Evolutionary conservation across 2,113 vertebrate species (phyloP).

Genomic region (Pomatostomus ruficeps): DNA sequence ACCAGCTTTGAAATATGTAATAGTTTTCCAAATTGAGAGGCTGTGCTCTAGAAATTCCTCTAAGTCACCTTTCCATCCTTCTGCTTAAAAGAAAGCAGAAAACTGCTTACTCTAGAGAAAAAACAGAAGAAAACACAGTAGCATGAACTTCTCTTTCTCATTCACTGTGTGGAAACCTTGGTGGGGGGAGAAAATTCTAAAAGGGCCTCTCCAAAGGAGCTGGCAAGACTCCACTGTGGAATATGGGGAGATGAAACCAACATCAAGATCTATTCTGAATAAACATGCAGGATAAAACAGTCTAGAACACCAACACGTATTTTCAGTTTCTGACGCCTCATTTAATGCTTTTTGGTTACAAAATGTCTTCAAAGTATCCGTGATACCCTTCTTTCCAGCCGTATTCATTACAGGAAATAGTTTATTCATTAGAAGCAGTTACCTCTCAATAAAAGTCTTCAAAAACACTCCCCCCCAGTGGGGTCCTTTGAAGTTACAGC

Average conservation of each 20-base stretch:
- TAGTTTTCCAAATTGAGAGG: neutral
- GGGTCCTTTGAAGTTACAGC: neutral
- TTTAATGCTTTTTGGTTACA: neutral
- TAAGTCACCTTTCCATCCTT: neutral
- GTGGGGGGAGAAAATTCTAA: neutral
- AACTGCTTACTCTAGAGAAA: neutral
- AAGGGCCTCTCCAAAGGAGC: neutral
- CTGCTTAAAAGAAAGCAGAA: neutral
- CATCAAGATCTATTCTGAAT: neutral
- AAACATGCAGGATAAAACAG: neutral
- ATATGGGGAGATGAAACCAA: neutral
- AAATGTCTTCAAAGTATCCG: neutral
- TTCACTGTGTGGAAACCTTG: neutral
- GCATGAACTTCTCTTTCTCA: neutral
- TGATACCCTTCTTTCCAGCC: neutral
- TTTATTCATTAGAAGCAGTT: neutral
- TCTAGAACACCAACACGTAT: rapidly evolving
- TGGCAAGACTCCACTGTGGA: neutral
- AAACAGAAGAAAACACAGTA: neutral
- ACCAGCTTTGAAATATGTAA: neutral
- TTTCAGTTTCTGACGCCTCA: neutral
- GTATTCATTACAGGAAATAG: neutral
- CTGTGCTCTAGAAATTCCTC: neutral
- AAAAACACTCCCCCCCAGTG: neutral
- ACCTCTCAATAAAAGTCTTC: neutral